Evolutionary conservation across 2,888 invertebrate species (phyloP).

Genomic region (Desoria tigrina): DNA sequence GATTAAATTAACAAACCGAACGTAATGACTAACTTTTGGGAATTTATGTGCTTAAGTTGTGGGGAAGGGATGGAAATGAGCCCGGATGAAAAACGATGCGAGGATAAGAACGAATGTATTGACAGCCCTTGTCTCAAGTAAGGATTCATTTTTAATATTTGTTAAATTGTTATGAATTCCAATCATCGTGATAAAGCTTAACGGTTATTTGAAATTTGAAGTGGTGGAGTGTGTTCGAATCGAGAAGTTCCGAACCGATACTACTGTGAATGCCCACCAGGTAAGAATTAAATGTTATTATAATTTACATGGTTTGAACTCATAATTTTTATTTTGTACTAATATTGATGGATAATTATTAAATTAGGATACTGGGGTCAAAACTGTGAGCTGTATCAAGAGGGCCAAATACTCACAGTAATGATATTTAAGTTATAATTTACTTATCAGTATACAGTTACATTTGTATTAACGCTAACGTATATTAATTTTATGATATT

Average conservation of each 20-base stretch:
- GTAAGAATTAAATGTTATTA: too few species aligned
- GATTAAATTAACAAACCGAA: background rate
- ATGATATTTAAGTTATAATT: too few species aligned
- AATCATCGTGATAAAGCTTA: too few species aligned
- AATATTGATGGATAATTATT: background rate
- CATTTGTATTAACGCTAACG: too few species aligned
- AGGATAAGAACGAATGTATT: slow-evolving; percentile 90
- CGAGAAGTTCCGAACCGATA: slow-evolving; percentile 82
- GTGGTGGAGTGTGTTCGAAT: slow-evolving; percentile 88
- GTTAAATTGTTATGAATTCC: too few species aligned
- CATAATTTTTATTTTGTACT: background rate
- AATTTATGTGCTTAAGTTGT: slow-evolving; percentile 65
- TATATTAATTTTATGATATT: too few species aligned
- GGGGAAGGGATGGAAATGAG: slow-evolving; percentile 90
- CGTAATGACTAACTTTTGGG: slow-evolving; percentile 15
- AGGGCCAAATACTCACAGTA: slow-evolving; percentile 91
- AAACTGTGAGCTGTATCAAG: slow-evolving; percentile 89
- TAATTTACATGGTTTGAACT: background rate
- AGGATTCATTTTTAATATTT: too few species aligned
- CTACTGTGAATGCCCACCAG: slow-evolving; percentile 74
- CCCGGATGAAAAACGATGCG: slow-evolving; percentile 86
- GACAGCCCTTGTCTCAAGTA: slow-evolving; percentile 91
- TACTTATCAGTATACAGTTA: too few species aligned
- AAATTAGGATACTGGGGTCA: slow-evolving; percentile 94
- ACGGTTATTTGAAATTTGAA: too few species aligned